Conservation (phyloP, 2,113 vertebrate genomes). For the Nanorana parkeri region DNA sequence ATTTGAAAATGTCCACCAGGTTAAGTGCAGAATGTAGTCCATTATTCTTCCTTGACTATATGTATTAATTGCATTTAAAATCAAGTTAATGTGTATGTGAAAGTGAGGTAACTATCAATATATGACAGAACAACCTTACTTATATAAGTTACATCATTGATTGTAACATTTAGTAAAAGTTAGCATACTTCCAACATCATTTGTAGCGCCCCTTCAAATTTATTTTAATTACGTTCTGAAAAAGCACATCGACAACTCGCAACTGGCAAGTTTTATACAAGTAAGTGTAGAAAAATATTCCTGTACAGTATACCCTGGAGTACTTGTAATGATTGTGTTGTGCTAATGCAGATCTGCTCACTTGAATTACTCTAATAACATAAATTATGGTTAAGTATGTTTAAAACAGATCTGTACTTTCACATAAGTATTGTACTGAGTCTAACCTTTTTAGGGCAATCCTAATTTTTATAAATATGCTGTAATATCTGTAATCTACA, state of each 20-base stretch:
- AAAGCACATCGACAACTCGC: constrained; percentile 56
- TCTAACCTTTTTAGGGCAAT: too few species aligned
- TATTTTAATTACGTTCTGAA: constrained; percentile 68
- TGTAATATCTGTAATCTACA: too few species aligned
- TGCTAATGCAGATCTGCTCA: background rate
- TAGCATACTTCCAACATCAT: constrained; percentile 75
- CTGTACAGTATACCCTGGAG: background rate
- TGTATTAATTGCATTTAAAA: constrained; percentile 99
- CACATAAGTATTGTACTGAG: too few species aligned
- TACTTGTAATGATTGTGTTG: background rate
- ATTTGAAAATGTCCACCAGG: constrained; percentile 92
- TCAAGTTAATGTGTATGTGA: constrained; percentile 97
- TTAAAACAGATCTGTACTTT: too few species aligned
- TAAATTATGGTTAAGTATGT: too few species aligned
- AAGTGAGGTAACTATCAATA: constrained; percentile 98
- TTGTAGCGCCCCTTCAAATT: constrained; percentile 63
- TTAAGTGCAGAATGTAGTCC: constrained; percentile 96
- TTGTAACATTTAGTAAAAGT: constrained; percentile 85
- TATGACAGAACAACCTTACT: constrained; percentile 86
- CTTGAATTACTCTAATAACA: too few species aligned
- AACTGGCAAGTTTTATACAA: constrained; percentile 44
- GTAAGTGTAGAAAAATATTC: constrained; percentile 20
- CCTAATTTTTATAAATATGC: too few species aligned
- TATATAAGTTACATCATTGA: constrained; percentile 83
- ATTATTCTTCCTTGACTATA: constrained; percentile 97